Percentiles rank a stretch among this genome's conserved stretches.
Conservation (phyloP, 1,140 invertebrate species). For the Eriocheir sinensis region DNA sequence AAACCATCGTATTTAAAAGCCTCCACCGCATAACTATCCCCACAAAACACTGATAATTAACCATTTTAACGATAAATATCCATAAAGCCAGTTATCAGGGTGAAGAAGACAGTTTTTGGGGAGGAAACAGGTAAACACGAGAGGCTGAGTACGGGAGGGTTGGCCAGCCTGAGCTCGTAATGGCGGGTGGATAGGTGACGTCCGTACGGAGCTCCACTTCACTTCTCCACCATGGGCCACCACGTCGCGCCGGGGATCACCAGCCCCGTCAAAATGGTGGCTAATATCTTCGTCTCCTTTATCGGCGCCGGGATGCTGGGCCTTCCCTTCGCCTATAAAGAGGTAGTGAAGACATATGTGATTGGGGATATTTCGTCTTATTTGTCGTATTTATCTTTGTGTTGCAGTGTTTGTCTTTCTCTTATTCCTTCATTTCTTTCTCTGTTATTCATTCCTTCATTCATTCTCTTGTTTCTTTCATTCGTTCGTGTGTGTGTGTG, state of each 20-base stretch:
- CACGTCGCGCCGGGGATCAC: slow-evolving; percentile 58
- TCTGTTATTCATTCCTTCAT: neutral
- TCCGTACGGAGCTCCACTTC: neutral
- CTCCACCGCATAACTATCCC: too few relatives aligned
- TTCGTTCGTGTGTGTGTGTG: too few relatives aligned
- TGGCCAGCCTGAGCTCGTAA: neutral
- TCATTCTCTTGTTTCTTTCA: slow-evolving; percentile 35
- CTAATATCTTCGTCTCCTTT: slow-evolving; percentile 83
- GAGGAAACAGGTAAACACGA: too few relatives aligned
- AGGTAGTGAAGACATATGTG: slow-evolving; percentile 79
- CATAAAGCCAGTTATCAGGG: too few relatives aligned
- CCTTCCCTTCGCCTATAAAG: slow-evolving; percentile 83
- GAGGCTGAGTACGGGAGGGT: neutral
- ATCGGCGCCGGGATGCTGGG: slow-evolving; percentile 83
- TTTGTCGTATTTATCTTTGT: neutral
- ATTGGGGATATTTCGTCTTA: neutral
- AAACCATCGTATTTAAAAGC: too few relatives aligned
- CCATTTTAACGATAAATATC: too few relatives aligned
- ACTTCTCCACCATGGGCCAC: neutral
- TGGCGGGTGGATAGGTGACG: neutral
- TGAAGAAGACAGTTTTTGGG: too few relatives aligned
- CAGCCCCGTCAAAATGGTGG: slow-evolving; percentile 82
- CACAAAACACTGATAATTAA: too few relatives aligned
- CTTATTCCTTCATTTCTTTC: neutral
- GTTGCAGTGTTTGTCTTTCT: neutral